Conservation (phyloP, 2,888 invertebrate species). For the Amiota minor region DNA sequence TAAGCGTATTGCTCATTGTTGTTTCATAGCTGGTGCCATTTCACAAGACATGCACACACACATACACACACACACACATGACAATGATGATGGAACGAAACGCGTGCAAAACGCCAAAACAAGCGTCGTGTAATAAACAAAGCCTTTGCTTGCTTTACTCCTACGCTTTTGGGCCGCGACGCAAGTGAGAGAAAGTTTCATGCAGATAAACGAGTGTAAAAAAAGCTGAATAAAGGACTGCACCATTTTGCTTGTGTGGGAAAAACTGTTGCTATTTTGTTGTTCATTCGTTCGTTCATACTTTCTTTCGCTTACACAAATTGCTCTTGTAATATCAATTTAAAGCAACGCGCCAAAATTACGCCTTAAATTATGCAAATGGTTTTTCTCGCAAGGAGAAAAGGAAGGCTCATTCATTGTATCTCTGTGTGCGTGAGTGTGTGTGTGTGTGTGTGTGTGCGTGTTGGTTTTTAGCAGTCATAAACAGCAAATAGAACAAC, state of each 20-base stretch:
- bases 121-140: slow-evolving; percentile 2
- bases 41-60: not conserved
- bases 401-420: not conserved
- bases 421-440: not conserved
- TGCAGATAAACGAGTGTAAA: no score
- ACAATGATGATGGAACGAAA: not conserved
- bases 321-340: slow-evolving; percentile 60
- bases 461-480: slow-evolving; percentile 6
- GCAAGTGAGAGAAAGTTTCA: not conserved
- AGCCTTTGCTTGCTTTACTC: not conserved
- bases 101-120: slow-evolving; percentile 1
- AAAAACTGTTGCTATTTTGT: slow-evolving; percentile 45
- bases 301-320: slow-evolving; percentile 45
- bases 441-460: slow-evolving; percentile 8
- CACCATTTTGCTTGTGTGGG: no score
- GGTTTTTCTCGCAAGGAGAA: slow-evolving; percentile 37
- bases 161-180: not conserved
- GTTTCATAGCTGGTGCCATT: slow-evolving; percentile 3
- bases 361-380: slow-evolving; percentile 64
- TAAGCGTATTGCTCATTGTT: slow-evolving; percentile 15
- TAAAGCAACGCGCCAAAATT: slow-evolving; percentile 58
- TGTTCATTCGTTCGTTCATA: slow-evolving; percentile 30
- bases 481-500: slow-evolving; percentile 19
- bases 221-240: no score
- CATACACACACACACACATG: not conserved